Percentiles rank a stretch among this genome's conserved stretches.
Evolutionary conservation across 1,140 invertebrate genomes (phyloP).

Genomic region (Aphis craccivora): DNA sequence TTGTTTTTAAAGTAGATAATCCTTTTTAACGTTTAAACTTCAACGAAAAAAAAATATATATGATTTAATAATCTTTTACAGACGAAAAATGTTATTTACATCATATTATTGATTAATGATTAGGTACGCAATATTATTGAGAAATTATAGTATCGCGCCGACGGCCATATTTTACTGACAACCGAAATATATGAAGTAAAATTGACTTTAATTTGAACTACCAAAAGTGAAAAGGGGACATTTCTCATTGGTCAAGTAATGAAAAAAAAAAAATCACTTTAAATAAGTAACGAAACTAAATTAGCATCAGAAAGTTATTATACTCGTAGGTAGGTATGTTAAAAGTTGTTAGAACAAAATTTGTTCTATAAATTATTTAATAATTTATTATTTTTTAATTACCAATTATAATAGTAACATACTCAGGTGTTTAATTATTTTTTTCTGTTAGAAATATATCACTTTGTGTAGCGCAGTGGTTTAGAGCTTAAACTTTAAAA

Average conservation of each 20-base stretch:
- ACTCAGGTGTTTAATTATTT: too few species aligned
- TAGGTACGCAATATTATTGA: not conserved
- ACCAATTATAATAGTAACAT: not conserved
- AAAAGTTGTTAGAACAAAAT: not conserved
- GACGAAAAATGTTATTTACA: not conserved
- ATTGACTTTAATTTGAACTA: not conserved
- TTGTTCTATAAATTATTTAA: too few species aligned
- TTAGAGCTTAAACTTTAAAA: too few species aligned
- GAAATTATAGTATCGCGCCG: not conserved
- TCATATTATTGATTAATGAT: not conserved
- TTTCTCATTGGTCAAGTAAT: not conserved
- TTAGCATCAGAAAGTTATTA: too few species aligned
- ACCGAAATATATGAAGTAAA: not conserved
- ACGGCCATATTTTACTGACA: not conserved
- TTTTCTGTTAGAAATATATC: too few species aligned
- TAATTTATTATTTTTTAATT: not conserved
- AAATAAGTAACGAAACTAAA: not conserved
- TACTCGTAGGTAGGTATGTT: not conserved
- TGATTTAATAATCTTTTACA: not conserved
- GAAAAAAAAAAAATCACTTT: not conserved
- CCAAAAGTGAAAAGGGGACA: not conserved
- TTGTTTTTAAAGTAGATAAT: not conserved
- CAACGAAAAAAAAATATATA: not conserved
- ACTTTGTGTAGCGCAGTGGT: too few species aligned
- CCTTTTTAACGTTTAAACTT: not conserved